These are phyloP conservation scores for Orbicella faveolata DNA, from an alignment of 64 coral and sea anemone genomes.

Conservation along the genomic window DNA sequence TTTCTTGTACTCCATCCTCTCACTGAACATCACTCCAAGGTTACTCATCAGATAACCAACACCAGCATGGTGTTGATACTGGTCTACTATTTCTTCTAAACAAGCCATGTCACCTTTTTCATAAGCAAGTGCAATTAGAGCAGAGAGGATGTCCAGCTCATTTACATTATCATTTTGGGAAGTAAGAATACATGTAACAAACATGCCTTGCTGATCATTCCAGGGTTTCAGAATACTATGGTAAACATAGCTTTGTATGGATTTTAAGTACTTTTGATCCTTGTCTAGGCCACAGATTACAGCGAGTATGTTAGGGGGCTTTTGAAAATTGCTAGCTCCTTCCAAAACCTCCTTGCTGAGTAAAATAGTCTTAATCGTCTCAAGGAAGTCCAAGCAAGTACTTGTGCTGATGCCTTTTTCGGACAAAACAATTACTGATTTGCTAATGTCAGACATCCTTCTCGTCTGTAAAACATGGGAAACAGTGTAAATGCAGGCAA, in stretches of 20 bases:
- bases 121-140: not conserved
- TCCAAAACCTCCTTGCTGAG: not conserved
- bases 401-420: too few relatives aligned
- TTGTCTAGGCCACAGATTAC: not conserved
- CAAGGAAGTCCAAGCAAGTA: too few relatives aligned
- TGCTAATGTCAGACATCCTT: too few relatives aligned
- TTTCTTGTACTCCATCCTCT: not conserved
- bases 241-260: not conserved
- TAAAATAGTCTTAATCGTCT: not conserved
- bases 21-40: conserved; percentile 11
- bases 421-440: too few relatives aligned
- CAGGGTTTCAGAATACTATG: not conserved
- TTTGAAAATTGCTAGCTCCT: not conserved
- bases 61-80: not conserved
- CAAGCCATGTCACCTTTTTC: not conserved
- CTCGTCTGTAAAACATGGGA: too few relatives aligned
- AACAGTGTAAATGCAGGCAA: too few relatives aligned
- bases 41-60: not conserved
- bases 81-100: not conserved
- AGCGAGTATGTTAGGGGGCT: not conserved
- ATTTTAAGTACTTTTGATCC: not conserved
- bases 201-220: not conserved
- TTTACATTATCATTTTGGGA: not conserved
- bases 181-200: not conserved
- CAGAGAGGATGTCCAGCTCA: not conserved